Evolutionary conservation across 2,113 vertebrate species (phyloP).

Genomic region (Cololabis saira): DNA sequence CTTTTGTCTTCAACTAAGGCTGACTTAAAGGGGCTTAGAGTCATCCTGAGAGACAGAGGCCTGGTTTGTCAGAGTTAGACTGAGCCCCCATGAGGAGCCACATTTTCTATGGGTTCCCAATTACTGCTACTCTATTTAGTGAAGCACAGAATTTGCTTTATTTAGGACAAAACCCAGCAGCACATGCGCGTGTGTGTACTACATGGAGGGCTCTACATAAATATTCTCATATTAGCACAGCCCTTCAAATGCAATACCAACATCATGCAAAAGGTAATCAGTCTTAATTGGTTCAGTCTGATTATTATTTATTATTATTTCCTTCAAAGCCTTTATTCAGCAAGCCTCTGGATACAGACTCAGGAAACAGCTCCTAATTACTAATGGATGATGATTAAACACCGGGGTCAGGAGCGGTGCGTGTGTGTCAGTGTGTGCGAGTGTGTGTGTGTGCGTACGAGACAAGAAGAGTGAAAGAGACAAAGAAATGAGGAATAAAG

Average conservation of each 20-base stretch:
- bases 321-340: constrained; percentile 65
- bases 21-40: constrained; percentile 50
- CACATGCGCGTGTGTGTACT: neutral
- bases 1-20: constrained; percentile 61
- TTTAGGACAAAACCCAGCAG: constrained; percentile 24
- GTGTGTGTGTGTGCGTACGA: neutral
- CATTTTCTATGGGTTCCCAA: constrained; percentile 18
- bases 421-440: constrained; percentile 8
- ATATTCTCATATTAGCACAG: constrained; percentile 22
- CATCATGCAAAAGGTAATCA: constrained; percentile 54
- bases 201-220: neutral
- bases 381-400: constrained; percentile 71
- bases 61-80: constrained; percentile 27
- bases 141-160: constrained; percentile 1
- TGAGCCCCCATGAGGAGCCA: constrained; percentile 25
- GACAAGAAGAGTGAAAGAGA: no score
- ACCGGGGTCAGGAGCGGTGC: constrained; percentile 55
- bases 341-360: constrained; percentile 61
- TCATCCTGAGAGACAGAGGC: constrained; percentile 30
- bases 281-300: constrained; percentile 66
- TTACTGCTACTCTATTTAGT: constrained; percentile 26
- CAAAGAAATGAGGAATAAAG: neutral
- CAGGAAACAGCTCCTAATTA: constrained; percentile 72
- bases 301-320: constrained; percentile 79
- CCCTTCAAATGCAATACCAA: constrained; percentile 14